Conservation (phyloP, 2,888 invertebrate genomes). For the Sipha maydis region DNA sequence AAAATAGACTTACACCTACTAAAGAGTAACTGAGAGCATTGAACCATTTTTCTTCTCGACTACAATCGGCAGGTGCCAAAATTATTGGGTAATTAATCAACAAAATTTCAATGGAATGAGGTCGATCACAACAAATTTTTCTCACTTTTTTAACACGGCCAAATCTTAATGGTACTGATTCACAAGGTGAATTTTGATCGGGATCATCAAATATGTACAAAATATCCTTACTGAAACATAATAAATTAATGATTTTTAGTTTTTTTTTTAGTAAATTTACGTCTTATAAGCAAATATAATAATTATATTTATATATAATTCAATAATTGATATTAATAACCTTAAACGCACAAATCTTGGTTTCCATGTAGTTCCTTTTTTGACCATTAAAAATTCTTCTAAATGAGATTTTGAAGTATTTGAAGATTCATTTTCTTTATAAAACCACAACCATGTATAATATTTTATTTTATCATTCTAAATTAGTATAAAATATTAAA, state of each 20-base stretch:
- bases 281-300: neutral
- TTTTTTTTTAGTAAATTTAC: neutral
- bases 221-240: conserved; percentile 44
- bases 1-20: conserved; percentile 24
- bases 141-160: conserved; percentile 49
- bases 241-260: neutral
- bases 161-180: conserved; percentile 53
- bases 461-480: conserved; percentile 51
- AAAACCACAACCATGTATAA: conserved; percentile 56
- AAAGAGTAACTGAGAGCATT: conserved; percentile 25
- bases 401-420: conserved; percentile 33
- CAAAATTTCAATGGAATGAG: conserved; percentile 45
- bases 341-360: conserved; percentile 55
- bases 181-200: conserved; percentile 17
- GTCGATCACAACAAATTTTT: conserved; percentile 47
- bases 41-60: conserved; percentile 60
- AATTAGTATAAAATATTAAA: neutral
- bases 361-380: conserved; percentile 47
- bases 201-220: conserved; percentile 48
- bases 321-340: conserved; percentile 2
- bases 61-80: conserved; percentile 51
- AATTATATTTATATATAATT: neutral
- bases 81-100: conserved; percentile 31
- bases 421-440: conserved; percentile 52
- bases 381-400: conserved; percentile 60